Evolutionary conservation across 2,888 invertebrate genomes (phyloP).

Genomic region (Cenopis cana): DNA sequence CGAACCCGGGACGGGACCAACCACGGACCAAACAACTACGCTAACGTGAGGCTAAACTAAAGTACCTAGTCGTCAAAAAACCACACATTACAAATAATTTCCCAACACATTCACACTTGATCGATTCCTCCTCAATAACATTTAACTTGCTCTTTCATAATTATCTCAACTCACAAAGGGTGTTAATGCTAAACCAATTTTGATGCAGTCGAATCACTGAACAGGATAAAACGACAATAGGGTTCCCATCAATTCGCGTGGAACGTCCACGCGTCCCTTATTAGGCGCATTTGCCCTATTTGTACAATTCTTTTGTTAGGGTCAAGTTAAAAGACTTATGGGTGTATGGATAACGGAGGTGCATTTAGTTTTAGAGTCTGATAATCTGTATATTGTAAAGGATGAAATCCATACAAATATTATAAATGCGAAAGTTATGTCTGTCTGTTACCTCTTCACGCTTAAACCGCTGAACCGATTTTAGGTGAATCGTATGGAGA

Average conservation of each 20-base stretch:
- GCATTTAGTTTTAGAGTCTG: no score
- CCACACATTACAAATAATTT: background rate
- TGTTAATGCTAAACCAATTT: slow-evolving; percentile 33
- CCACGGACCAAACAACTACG: no score
- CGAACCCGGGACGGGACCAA: no score
- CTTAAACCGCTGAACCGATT: no score
- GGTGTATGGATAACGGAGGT: no score
- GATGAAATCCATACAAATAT: no score
- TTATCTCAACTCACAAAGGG: slow-evolving; percentile 21
- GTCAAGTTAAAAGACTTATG: background rate
- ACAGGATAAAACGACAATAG: slow-evolving; percentile 23
- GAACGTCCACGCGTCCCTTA: slow-evolving; percentile 27
- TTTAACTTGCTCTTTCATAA: slow-evolving; percentile 14
- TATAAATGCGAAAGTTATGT: no score
- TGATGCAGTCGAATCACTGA: slow-evolving; percentile 17
- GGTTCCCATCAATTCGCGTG: slow-evolving; percentile 25
- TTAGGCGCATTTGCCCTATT: slow-evolving; percentile 14
- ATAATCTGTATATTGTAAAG: no score
- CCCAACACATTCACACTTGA: background rate
- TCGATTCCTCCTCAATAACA: slow-evolving; percentile 5
- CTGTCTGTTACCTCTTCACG: no score
- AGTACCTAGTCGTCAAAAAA: background rate
- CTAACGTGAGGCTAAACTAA: no score
- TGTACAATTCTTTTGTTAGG: background rate
- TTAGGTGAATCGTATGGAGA: no score